Evolutionary conservation across 1,140 invertebrate species (phyloP), one percentile per base, ranked within the genome.

Genomic region (Monochamus saltuarius): DNA sequence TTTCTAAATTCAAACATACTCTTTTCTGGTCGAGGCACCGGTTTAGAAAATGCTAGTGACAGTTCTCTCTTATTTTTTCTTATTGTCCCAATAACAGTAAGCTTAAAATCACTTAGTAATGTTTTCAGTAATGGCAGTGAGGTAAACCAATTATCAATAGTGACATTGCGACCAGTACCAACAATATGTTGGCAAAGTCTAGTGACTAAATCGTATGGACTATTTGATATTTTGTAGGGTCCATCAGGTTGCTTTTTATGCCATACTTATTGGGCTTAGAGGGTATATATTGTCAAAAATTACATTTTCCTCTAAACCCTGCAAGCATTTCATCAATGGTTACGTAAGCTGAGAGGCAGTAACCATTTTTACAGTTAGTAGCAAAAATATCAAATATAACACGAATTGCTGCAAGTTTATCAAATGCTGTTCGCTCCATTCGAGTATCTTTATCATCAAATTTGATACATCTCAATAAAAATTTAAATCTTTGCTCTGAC

Each of bases 131-230:
- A 29, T 29, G 22, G 22, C 6, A 29, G 2, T 29, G 22, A 29
- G 2, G 22, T 29, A 29, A 29, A 29, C 22, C 22, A 29, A 29
- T 29, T 29, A 29, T 29, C 22, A 29, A 29, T 70, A 1, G 70
- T 75, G 0, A 76, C 29, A 36, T 74, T 75, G 16, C 70, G 46
- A 2, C 56, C 14, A 14, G 62, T 46, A 53, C 55, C 35, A 34
- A 62, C 49, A 54, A 69, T 65, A 29, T 29, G 22, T 6, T 29
- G 2, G 22, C 22, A 29, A 2, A 29, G 22, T 6, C 22, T 29
- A 29, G 6, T 2, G 6, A 29, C 22, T 29, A 29, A 2, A 29
- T 29, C 22, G 2, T 29, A 3, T 6, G 22, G 22, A 29, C 22
- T 29, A 29, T 29, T 29, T 29, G 22, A 29, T 3, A 29, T 29